phyloP scores from a whole-genome alignment of 2,113 vertebrate species.

The Tretioscincus oriximinensis region DNA sequence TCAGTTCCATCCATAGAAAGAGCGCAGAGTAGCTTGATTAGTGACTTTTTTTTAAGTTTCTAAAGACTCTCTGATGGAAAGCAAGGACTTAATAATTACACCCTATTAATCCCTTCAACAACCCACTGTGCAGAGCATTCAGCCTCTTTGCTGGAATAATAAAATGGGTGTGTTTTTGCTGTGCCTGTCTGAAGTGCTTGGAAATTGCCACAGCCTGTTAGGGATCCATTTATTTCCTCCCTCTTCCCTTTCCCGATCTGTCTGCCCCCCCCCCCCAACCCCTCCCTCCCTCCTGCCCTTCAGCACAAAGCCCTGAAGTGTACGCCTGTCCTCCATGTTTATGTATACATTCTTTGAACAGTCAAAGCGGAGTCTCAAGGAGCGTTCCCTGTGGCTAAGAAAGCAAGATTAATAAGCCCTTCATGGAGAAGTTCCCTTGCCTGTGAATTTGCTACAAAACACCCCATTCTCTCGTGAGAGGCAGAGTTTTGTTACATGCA shows the following conservation, averaged over 20 bases:
- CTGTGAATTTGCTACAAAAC: constrained; percentile 66
- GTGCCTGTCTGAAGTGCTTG: constrained; percentile 36
- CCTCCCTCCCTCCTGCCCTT: constrained; percentile 14
- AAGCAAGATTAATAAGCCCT: constrained; percentile 57
- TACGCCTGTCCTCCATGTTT: constrained; percentile 9
- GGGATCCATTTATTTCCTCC: constrained; percentile 3
- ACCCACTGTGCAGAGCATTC: constrained; percentile 17
- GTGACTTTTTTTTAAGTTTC: constrained; percentile 10
- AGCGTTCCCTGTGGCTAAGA: constrained; percentile 57
- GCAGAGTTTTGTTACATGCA: constrained; percentile 67
- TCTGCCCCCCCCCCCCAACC: background rate
- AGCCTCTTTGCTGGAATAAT: constrained; percentile 26
- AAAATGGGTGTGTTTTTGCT: constrained; percentile 11
- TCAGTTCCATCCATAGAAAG: background rate
- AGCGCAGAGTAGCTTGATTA: accelerated
- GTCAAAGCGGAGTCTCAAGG: constrained; percentile 53
- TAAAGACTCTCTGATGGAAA: constrained; percentile 8
- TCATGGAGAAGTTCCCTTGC: constrained; percentile 33
- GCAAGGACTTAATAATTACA: background rate
- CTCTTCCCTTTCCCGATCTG: background rate
- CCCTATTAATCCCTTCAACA: background rate
- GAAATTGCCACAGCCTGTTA: constrained; percentile 42
- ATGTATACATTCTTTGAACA: constrained; percentile 23
- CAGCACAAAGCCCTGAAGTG: constrained; percentile 12
- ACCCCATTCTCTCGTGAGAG: constrained; percentile 51